phyloP scores from a whole-genome alignment of 1,140 invertebrate genomes.

The Phenacoccus solenopsis region DNA sequence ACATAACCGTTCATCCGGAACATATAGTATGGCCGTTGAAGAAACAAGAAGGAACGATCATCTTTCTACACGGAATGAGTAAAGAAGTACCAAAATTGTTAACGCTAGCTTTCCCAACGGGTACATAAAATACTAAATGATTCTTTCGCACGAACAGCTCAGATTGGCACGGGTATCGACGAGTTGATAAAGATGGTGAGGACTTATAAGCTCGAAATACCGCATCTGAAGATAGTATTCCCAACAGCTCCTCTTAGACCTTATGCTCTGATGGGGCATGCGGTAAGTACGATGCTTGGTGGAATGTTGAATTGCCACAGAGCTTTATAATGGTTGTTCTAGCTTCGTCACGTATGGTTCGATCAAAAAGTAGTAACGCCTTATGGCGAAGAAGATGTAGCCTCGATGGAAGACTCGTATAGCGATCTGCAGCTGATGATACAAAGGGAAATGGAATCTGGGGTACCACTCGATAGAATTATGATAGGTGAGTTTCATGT shows the following conservation, averaged over 20 bases:
- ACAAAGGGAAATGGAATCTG: constrained; percentile 44
- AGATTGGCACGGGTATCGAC: constrained; percentile 48
- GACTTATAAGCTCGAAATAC: constrained; percentile 42
- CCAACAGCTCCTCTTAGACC: constrained; percentile 53
- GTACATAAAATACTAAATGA: not conserved
- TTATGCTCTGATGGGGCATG: constrained; percentile 47
- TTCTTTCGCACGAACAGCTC: not conserved
- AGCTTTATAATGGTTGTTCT: not conserved
- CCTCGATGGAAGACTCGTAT: not conserved
- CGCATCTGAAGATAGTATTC: constrained; percentile 54
- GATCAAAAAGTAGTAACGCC: constrained; percentile 25
- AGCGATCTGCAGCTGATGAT: constrained; percentile 41
- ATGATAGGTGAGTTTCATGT: constrained; percentile 40
- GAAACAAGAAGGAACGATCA: constrained; percentile 38
- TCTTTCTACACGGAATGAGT: constrained; percentile 51
- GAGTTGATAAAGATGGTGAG: constrained; percentile 48
- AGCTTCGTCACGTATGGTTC: constrained; percentile 43
- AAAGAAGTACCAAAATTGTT: constrained; percentile 20
- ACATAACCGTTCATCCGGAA: not conserved
- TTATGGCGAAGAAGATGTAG: not conserved
- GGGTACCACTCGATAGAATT: constrained; percentile 49
- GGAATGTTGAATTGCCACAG: not conserved
- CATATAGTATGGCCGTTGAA: not conserved
- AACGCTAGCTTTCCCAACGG: not conserved
- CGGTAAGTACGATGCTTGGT: constrained; percentile 34